These are phyloP conservation scores for Meiosimyza platycephala DNA, from an alignment of 2,888 invertebrate genomes.

Conservation along the genomic window DNA sequence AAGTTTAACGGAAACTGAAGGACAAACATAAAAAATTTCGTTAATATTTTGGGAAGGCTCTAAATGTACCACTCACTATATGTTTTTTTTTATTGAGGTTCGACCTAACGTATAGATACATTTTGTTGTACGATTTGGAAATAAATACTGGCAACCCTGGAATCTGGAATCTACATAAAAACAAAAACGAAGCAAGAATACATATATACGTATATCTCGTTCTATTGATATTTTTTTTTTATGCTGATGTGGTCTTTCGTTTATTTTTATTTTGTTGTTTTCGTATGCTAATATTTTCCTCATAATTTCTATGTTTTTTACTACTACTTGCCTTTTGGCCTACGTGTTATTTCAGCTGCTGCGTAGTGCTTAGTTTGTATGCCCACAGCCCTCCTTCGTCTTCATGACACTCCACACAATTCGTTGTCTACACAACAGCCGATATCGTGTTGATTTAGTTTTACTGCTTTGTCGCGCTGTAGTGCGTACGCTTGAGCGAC, in stretches of 20 bases:
- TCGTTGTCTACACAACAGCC: neutral
- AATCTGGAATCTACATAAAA: too few relatives aligned
- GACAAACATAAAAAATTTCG: too few relatives aligned
- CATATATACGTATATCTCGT: conserved; percentile 17
- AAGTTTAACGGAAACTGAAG: too few relatives aligned
- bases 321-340: conserved; percentile 46
- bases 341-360: conserved; percentile 55
- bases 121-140: too few relatives aligned
- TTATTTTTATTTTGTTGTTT: conserved; percentile 17
- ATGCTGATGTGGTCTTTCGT: conserved; percentile 12
- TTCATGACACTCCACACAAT: too few relatives aligned
- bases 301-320: conserved; percentile 41
- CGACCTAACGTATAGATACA: too few relatives aligned
- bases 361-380: conserved; percentile 34
- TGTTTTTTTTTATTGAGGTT: too few relatives aligned
- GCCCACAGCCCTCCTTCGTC: neutral
- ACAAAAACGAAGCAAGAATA: too few relatives aligned
- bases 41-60: too few relatives aligned
- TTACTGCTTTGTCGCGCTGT: neutral
- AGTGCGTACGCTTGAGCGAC: conserved; percentile 11
- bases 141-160: too few relatives aligned
- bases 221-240: conserved; percentile 6
- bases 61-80: too few relatives aligned
- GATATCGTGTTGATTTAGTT: conserved; percentile 1
- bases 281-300: conserved; percentile 6